Conservation (phyloP, 2,888 invertebrate genomes). For the Apoda limacodes region DNA sequence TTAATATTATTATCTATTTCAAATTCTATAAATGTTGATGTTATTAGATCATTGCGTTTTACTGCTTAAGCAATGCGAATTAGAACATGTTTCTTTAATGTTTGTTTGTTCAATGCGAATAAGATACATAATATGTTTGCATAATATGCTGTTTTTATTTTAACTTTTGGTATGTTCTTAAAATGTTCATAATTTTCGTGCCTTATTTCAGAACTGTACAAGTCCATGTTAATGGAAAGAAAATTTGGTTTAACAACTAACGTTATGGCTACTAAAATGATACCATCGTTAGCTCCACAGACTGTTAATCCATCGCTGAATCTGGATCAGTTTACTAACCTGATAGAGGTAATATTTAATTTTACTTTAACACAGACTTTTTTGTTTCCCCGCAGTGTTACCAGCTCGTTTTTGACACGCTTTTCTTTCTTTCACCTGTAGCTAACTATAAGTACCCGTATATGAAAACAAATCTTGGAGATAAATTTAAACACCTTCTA, state of each 20-base stretch:
- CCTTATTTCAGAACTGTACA: slow-evolving; percentile 86
- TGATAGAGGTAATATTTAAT: slow-evolving; percentile 57
- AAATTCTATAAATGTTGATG: no score
- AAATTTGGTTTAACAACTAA: slow-evolving; percentile 91
- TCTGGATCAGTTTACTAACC: slow-evolving; percentile 43
- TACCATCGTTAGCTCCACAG: slow-evolving; percentile 93
- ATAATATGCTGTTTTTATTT: not conserved
- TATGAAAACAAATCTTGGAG: no score
- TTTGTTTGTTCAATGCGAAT: not conserved
- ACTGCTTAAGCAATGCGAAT: not conserved
- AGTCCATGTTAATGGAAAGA: slow-evolving; percentile 89
- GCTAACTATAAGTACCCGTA: no score
- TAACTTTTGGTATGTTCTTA: slow-evolving; percentile 10
- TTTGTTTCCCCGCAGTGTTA: no score
- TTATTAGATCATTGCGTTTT: no score
- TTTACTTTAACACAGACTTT: no score
- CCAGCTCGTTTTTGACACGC: no score
- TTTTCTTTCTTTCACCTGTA: no score
- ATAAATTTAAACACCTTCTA: no score
- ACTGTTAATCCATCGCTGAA: slow-evolving; percentile 82
- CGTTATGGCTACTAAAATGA: slow-evolving; percentile 92
- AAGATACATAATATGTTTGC: not conserved
- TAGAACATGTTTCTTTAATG: not conserved
- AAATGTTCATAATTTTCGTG: no score
- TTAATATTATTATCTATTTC: no score